These are phyloP conservation scores for Galaxea fascicularis DNA, from an alignment of 92 coral and sea anemone genomes.

Conservation along the genomic window DNA sequence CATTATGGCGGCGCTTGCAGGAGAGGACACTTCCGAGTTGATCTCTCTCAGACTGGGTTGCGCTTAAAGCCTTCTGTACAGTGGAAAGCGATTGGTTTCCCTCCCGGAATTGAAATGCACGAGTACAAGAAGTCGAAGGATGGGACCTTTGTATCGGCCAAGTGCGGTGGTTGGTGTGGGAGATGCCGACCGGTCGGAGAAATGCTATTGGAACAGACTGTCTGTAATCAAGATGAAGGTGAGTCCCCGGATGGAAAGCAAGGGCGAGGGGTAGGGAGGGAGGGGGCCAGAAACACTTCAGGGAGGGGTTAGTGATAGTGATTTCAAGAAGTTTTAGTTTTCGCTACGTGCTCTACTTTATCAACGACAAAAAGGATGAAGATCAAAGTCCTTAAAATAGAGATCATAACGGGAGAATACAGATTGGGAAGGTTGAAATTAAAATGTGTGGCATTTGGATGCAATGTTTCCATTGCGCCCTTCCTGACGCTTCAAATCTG, in stretches of 20 bases:
- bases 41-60: constrained; percentile 87
- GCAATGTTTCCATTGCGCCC: too few relatives aligned
- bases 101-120: constrained; percentile 93
- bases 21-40: constrained; percentile 91
- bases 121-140: constrained; percentile 85
- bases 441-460: too few relatives aligned
- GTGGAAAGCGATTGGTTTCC: constrained; percentile 85
- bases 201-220: constrained; percentile 72
- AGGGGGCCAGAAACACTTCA: too few relatives aligned
- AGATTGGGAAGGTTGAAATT: too few relatives aligned
- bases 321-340: too few relatives aligned
- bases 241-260: neutral
- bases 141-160: constrained; percentile 90
- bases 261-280: neutral
- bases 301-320: too few relatives aligned
- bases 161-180: constrained; percentile 99
- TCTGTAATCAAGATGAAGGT: constrained; percentile 62
- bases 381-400: too few relatives aligned
- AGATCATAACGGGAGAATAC: too few relatives aligned
- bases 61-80: constrained; percentile 67
- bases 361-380: too few relatives aligned
- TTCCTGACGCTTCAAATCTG: too few relatives aligned
- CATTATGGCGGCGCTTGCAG: constrained; percentile 82
- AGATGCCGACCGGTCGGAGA: constrained; percentile 82
- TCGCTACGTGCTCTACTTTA: too few relatives aligned